phyloP scores from a whole-genome alignment of 2,888 invertebrate genomes.

The Octonoba sinensis region DNA sequence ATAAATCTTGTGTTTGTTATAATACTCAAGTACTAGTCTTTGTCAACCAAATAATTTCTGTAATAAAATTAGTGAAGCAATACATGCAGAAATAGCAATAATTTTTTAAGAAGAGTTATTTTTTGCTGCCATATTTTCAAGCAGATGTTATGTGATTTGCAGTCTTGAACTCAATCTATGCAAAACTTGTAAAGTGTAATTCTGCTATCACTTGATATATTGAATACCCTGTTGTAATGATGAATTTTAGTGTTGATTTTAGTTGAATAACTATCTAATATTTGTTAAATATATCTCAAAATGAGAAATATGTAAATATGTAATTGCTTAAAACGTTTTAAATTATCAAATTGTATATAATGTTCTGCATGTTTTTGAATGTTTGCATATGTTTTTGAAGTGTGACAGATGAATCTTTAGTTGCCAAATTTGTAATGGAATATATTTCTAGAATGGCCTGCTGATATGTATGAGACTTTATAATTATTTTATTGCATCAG shows the following conservation, averaged over 20 bases:
- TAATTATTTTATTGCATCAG: conserved; percentile 62
- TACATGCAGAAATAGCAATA: conserved; percentile 31
- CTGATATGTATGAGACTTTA: conserved; percentile 59
- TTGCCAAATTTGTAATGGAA: conserved; percentile 63
- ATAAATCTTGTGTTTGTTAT: too few relatives aligned
- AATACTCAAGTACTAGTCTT: too few relatives aligned
- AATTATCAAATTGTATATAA: conserved; percentile 59
- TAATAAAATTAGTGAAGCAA: conserved; percentile 11
- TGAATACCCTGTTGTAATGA: too few relatives aligned
- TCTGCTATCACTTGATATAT: too few relatives aligned
- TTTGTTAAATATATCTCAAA: conserved; percentile 16
- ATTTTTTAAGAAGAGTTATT: conserved; percentile 3
- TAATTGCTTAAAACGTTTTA: conserved; percentile 52
- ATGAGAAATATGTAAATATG: conserved; percentile 38
- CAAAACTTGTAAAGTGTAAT: too few relatives aligned
- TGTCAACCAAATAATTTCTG: too few relatives aligned
- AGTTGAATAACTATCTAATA: not conserved
- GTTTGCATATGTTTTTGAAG: conserved; percentile 55
- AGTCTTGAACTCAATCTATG: too few relatives aligned
- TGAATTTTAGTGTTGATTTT: conserved; percentile 38
- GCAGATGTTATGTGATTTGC: too few relatives aligned
- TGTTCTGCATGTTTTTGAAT: conserved; percentile 48
- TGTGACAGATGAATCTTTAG: conserved; percentile 51
- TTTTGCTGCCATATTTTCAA: not conserved
- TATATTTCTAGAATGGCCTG: conserved; percentile 62